These are phyloP conservation scores for Tenthredo livida DNA, from an alignment of 2,888 invertebrate genomes.

Conservation along the genomic window DNA sequence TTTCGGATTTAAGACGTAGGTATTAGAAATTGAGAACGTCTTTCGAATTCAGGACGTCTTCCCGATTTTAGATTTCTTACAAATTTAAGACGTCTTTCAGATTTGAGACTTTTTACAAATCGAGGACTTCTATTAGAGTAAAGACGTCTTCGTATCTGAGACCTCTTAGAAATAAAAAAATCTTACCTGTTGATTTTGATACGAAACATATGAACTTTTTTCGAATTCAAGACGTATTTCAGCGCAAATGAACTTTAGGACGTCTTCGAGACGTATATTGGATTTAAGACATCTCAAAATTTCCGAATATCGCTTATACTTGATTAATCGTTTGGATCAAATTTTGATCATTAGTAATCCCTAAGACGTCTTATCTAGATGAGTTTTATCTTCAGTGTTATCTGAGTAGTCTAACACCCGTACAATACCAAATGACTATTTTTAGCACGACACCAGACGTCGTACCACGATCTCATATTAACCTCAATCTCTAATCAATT, in stretches of 20 bases:
- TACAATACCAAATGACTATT: slow-evolving; percentile 4
- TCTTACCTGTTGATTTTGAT: not conserved
- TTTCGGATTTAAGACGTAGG: not conserved
- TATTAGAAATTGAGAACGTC: not conserved
- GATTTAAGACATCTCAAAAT: too few relatives aligned
- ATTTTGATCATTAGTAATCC: not conserved
- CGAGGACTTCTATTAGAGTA: not conserved
- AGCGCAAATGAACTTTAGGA: not conserved
- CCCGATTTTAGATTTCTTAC: not conserved
- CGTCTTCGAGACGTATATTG: not conserved
- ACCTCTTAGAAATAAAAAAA: not conserved
- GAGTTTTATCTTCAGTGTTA: not conserved
- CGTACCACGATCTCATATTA: slow-evolving; percentile 8
- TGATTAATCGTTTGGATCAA: not conserved
- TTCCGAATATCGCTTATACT: not conserved
- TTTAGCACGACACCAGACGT: not conserved
- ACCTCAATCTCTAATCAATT: slow-evolving; percentile 46
- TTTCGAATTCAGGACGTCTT: not conserved
- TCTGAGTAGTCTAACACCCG: not conserved
- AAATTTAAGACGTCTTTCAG: not conserved
- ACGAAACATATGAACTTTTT: not conserved
- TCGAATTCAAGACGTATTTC: not conserved
- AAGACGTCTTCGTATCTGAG: not conserved
- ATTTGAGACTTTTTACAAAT: not conserved
- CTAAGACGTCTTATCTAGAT: not conserved